phyloP scores from a whole-genome alignment of 2,113 vertebrate species.

The Nestor notabilis region DNA sequence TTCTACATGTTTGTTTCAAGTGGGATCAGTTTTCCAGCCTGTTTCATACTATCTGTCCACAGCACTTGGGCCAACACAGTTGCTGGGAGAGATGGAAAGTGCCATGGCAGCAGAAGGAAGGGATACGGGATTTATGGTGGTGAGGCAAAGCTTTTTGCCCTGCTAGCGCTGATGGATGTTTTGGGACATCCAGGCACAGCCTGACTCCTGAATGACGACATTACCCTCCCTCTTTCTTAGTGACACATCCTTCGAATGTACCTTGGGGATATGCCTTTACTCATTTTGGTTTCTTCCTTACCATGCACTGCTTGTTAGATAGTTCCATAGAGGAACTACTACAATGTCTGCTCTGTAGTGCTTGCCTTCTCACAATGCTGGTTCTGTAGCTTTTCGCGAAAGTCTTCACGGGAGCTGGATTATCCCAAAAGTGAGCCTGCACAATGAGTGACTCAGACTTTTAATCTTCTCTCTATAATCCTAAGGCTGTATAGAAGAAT shows the following conservation, averaged over 20 bases:
- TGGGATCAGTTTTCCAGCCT: neutral
- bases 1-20: neutral
- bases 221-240: neutral
- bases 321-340: neutral
- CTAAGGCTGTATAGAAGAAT: neutral
- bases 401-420: neutral
- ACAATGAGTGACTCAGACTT: neutral
- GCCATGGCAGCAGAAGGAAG: neutral
- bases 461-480: neutral
- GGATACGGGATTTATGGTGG: neutral
- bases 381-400: neutral
- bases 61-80: neutral
- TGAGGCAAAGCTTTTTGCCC: neutral
- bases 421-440: neutral
- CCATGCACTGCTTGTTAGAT: neutral
- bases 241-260: neutral
- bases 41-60: neutral
- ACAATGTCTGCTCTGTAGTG: neutral
- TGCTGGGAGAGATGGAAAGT: neutral
- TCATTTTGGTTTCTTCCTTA: neutral
- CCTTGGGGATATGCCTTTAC: neutral
- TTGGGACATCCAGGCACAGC: neutral
- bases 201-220: neutral
- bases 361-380: neutral
- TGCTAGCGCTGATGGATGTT: neutral